These are phyloP conservation scores for Cosmia pyralina DNA, from an alignment of 2,888 invertebrate species.

Conservation along the genomic window DNA sequence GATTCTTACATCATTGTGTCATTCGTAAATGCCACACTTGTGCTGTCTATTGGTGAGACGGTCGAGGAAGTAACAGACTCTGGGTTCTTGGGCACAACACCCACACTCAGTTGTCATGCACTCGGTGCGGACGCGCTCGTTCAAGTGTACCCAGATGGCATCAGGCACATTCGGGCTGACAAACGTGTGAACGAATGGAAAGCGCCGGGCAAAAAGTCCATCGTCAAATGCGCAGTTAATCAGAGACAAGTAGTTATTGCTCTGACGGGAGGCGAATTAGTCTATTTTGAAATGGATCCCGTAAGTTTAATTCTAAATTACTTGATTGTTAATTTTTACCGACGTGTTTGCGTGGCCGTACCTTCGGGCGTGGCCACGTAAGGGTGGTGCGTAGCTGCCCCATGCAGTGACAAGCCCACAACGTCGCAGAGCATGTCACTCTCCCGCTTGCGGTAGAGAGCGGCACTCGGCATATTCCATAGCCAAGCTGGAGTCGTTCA, in stretches of 20 bases:
- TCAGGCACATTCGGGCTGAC: conserved; percentile 99
- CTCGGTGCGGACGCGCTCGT: conserved; percentile 99
- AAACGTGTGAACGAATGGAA: conserved; percentile 99
- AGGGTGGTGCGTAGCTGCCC: conserved; percentile 89
- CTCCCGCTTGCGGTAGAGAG: conserved; percentile 89
- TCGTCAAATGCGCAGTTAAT: conserved; percentile 99
- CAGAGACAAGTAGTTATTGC: conserved; percentile 99
- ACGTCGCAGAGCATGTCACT: conserved; percentile 91
- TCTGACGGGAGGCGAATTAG: conserved; percentile 98
- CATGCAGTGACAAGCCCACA: conserved; percentile 89
- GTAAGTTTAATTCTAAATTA: conserved; percentile 90
- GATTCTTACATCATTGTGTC: conserved; percentile 99
- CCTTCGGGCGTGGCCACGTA: conserved; percentile 76
- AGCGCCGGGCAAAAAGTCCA: conserved; percentile 98
- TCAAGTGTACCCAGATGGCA: conserved; percentile 99
- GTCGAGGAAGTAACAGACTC: conserved; percentile 99
- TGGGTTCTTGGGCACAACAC: conserved; percentile 99
- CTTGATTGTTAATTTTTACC: conserved; percentile 52
- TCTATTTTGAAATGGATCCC: conserved; percentile 99
- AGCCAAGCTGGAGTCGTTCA: conserved; percentile 92
- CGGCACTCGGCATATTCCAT: conserved; percentile 93
- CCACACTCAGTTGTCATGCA: conserved; percentile 99
- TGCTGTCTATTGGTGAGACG: conserved; percentile 99
- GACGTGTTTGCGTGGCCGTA: conserved; percentile 81
- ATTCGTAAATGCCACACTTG: conserved; percentile 99